Evolutionary conservation across 2,113 vertebrate genomes (phyloP).

Genomic region (Myotis lucifugus): DNA sequence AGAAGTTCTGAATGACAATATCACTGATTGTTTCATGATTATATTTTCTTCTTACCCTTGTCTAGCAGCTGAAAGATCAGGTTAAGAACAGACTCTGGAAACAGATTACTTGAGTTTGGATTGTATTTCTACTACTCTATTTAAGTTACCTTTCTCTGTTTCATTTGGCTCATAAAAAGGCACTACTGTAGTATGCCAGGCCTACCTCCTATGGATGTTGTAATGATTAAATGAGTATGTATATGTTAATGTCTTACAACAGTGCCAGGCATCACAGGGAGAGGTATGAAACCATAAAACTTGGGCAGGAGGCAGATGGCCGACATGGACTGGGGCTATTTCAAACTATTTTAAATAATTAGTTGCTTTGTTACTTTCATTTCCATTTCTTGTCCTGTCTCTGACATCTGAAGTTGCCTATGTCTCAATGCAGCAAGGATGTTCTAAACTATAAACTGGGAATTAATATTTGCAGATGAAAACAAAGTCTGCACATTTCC

Average conservation of each 20-base stretch:
- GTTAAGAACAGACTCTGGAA: not conserved
- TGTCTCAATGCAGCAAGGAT: conserved; percentile 1
- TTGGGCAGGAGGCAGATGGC: not conserved
- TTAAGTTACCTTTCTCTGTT: not conserved
- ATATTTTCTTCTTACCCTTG: not conserved
- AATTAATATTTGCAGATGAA: conserved; percentile 24
- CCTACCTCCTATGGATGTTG: not conserved
- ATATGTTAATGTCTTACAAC: not conserved
- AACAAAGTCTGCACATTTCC: not conserved
- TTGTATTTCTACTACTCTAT: not conserved
- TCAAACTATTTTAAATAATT: not conserved
- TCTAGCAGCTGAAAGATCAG: too few species aligned
- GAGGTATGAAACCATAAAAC: not conserved
- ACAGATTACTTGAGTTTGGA: not conserved
- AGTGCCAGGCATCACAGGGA: not conserved
- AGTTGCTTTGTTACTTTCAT: not conserved
- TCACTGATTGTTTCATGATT: not conserved
- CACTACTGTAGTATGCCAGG: not conserved
- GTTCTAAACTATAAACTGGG: not conserved
- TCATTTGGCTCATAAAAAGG: not conserved
- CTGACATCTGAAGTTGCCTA: not conserved
- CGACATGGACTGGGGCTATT: not conserved
- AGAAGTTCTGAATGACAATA: not conserved
- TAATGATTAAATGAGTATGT: not conserved
- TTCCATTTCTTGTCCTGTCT: not conserved